Conservation (phyloP, 2,113 vertebrate species). For the Pimephales promelas region DNA sequence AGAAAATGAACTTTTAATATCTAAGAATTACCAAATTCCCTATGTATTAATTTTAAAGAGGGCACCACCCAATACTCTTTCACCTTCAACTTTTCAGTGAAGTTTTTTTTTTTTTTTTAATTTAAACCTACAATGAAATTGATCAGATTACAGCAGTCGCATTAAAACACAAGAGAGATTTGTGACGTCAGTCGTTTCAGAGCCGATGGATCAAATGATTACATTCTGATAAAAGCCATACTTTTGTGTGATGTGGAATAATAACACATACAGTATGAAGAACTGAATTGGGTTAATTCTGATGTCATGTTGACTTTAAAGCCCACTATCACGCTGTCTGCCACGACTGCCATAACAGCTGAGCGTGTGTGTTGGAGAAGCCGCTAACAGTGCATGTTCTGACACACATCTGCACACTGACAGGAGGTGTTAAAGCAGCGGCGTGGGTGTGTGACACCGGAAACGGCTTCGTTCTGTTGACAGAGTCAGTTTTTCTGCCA, state of each 20-base stretch:
- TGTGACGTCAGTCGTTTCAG: neutral
- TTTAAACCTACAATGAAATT: neutral
- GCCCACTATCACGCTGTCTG: conserved; percentile 12
- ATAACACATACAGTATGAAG: neutral
- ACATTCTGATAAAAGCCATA: neutral
- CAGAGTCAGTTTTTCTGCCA: conserved; percentile 47
- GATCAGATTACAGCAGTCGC: neutral
- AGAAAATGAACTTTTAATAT: no score
- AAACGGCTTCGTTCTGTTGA: conserved; percentile 51
- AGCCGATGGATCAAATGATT: neutral
- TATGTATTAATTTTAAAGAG: no score
- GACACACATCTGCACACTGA: neutral
- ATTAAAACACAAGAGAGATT: neutral
- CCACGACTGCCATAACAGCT: conserved; percentile 35
- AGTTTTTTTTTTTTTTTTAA: neutral
- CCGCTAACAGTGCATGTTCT: conserved; percentile 28
- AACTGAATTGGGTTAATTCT: conserved; percentile 11
- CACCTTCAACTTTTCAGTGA: neutral
- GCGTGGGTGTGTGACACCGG: conserved; percentile 55
- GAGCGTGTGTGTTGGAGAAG: neutral
- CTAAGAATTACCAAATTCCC: neutral
- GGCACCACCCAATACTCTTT: neutral
- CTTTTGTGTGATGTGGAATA: neutral
- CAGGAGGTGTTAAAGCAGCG: conserved; percentile 48
- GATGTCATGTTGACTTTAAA: conserved; percentile 10